Evolutionary conservation across 2,888 invertebrate species (phyloP), one percentile per base, ranked within the genome.

Genomic region (Xestia xanthographa): DNA sequence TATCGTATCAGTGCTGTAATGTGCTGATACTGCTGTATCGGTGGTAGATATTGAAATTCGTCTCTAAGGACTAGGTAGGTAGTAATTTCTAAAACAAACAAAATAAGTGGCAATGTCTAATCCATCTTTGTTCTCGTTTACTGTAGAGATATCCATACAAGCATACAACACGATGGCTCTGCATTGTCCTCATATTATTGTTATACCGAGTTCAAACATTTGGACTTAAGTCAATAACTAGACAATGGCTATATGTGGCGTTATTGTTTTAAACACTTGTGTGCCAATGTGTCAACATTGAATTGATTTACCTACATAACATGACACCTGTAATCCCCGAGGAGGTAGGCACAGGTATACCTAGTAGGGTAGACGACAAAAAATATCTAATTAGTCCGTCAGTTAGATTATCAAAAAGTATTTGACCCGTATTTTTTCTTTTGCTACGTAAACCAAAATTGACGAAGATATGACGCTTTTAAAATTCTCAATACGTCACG

Each of bases 221-320:
- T n/a, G 50, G 45, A 66, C 48, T 56, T 71, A 66, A 66, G 50
- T 77, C 81, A 83, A 84, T 84, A 80, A 34, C 29, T 56, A 34
- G 65, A 83, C 84, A 83, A 84, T 80, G 41, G 73, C 68, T 6
- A 45, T 41, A 29, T 56, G 62, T 66, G 45, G 56, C 22, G 22
- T 63, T 83, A 80, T 76, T 82, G 72, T 83, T 83, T 76, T 66
- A 79, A 75, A 75, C 75, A 82, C 75, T 66, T 63, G 79, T 45
- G 65, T 22, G 60, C 38, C 41, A 41, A 45, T 70, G 58, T 72
- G 26, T 63, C 72, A 80, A 83, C 66, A 76, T 0, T 0, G 8
- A n/a, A 79, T 68, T 68, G 2, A 72, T 69, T 83, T 72, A 45
- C 17, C 45, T 45, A 62, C 20, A 66, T 45, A 26, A 26, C 53